Base-by-base conservation (phyloP, 2,888 invertebrate genomes). In the Iselma pallidipennis region DNA sequence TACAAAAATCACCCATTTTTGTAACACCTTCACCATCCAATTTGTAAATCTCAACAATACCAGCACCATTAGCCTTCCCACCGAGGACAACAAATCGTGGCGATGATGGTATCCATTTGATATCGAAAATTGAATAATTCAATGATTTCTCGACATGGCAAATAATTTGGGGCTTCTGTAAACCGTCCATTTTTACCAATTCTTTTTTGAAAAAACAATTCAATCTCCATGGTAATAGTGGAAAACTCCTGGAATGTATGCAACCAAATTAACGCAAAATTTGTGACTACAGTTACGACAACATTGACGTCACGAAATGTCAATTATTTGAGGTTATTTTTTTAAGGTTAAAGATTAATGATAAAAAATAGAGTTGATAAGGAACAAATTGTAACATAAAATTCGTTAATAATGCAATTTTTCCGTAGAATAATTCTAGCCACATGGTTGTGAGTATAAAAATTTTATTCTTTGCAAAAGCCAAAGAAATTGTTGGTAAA, bases 81-180 rank as follows among this genome's bases (percentile, higher is more conserved):
- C 98, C 98, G 57, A 97, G 84, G 48, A 92, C 88, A 63, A 95
- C 90, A 82, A 97, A 94, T 82, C 96, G 96, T 0, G 97, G 93
- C 2, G 96, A 95, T 76, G 92, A 91, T 0, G 98, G 97, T 74
- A 98, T 89, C 98, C 97, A 98, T 83, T 94, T 94, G n/a, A 91
- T 88, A 77, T 97, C 97, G 79, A 94, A 96, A 23, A 96, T 81
- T 0, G 94, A 93, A 80, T 92, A 96, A 76, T 92, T 89, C 1
- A 96, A 81, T 21, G 89, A 84, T 78, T 92, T 91, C 76, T 96
- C 92, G 31, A 91, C 86, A 76, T 96, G 95, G 59, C 91, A 89
- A 71, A 97, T 93, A 73, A 97, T 91, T 82, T 95, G 95, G 0
- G 96, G 96, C 71, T 94, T 95, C 66, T 92, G 89, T 81, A 92